phyloP scores from a whole-genome alignment of 1,140 invertebrate genomes.

The Zaprionus ornatus region DNA sequence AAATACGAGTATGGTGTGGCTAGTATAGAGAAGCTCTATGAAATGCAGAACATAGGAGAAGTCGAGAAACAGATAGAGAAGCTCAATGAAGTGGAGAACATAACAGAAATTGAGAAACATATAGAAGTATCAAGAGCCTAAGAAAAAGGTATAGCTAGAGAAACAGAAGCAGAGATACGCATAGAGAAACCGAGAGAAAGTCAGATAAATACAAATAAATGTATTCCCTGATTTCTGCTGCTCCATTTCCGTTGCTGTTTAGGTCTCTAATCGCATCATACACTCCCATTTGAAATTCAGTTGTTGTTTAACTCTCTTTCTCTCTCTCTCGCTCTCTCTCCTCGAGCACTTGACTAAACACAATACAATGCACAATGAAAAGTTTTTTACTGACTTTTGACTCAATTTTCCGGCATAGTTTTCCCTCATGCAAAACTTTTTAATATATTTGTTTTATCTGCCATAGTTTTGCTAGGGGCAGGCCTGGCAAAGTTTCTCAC shows the following conservation, averaged over 20 bases:
- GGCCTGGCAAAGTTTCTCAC: conserved; percentile 22
- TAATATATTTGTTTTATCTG: conserved; percentile 46
- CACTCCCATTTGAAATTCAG: not conserved
- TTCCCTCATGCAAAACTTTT: conserved; percentile 26
- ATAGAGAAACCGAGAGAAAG: not conserved
- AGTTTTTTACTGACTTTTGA: conserved; percentile 47
- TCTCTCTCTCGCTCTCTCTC: not conserved
- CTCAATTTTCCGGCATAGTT: conserved; percentile 45
- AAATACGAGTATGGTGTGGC: no score
- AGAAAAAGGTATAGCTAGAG: not conserved
- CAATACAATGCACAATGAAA: conserved; percentile 24
- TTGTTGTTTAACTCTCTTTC: conserved; percentile 1
- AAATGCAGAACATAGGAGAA: not conserved
- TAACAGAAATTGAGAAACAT: not conserved
- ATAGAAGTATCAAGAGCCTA: not conserved
- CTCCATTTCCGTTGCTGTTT: not conserved
- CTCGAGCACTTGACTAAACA: conserved; percentile 17
- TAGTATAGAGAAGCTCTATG: no score
- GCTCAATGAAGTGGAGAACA: no score
- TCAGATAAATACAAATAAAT: not conserved
- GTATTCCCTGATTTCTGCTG: not conserved
- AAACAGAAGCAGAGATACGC: not conserved
- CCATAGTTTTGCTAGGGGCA: conserved; percentile 13
- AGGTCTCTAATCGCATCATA: conserved; percentile 9
- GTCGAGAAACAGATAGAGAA: no score